These are phyloP conservation scores for Tupiocoris notatus DNA, from an alignment of 2,888 invertebrate genomes.

Conservation along the genomic window DNA sequence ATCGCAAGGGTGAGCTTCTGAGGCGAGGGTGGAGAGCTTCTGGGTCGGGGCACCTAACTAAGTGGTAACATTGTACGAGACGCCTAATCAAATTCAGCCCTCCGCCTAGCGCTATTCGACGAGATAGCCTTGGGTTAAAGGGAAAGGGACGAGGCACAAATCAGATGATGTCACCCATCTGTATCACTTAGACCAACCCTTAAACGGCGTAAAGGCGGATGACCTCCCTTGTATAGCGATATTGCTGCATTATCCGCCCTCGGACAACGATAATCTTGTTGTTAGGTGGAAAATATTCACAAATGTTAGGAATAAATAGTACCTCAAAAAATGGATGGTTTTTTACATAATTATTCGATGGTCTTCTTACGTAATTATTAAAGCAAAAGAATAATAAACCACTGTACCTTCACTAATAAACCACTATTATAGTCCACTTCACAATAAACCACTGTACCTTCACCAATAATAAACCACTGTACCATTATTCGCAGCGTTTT, in stretches of 20 bases:
- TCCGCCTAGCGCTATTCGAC: not conserved
- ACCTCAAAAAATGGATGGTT: too few species aligned
- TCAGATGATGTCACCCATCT: constrained; percentile 41
- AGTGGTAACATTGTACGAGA: constrained; percentile 40
- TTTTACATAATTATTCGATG: too few species aligned
- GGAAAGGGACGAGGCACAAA: constrained; percentile 20
- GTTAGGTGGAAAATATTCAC: too few species aligned
- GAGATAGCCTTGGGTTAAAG: not conserved
- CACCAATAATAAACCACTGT: too few species aligned
- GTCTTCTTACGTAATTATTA: too few species aligned
- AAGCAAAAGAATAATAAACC: too few species aligned
- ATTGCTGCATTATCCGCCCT: not conserved
- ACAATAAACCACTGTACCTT: too few species aligned
- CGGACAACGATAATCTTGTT: too few species aligned
- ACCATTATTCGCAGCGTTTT: too few species aligned
- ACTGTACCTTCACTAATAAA: too few species aligned
- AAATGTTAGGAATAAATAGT: too few species aligned
- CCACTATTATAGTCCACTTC: too few species aligned
- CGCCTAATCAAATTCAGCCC: constrained; percentile 40
- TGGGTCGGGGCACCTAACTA: constrained; percentile 27
- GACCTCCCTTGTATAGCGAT: not conserved
- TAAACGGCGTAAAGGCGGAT: not conserved
- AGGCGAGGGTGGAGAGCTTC: not conserved
- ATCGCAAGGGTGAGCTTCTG: constrained; percentile 18
- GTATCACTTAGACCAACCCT: constrained; percentile 27